phyloP scores from a whole-genome alignment of 2,797 vertebrate species.

The Margarornis squamiger region DNA sequence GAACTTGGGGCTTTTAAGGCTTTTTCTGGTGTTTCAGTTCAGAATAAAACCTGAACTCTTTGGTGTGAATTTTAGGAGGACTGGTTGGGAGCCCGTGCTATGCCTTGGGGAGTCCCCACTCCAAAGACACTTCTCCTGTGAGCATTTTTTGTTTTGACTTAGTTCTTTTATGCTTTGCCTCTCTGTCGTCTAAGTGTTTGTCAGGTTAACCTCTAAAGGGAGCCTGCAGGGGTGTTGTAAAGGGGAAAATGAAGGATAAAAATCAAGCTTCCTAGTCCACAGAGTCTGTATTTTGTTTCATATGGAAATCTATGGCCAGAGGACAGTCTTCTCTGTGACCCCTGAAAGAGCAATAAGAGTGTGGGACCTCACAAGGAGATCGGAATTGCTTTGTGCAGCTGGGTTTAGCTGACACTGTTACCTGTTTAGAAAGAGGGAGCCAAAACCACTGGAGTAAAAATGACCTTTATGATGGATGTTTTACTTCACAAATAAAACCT shows the following conservation, averaged over 20 bases:
- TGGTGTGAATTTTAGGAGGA: not conserved
- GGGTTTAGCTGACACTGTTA: not conserved
- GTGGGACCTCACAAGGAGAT: not conserved
- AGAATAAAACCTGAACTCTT: not conserved
- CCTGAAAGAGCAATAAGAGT: accelerated
- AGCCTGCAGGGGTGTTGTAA: not conserved
- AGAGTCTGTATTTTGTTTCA: not conserved
- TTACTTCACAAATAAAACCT: conserved; percentile 8
- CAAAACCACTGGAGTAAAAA: not conserved
- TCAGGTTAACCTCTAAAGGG: not conserved
- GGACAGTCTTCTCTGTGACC: not conserved
- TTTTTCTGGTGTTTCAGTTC: not conserved
- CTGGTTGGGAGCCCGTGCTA: not conserved
- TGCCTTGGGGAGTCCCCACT: not conserved
- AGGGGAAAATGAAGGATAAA: not conserved
- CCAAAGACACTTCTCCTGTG: not conserved
- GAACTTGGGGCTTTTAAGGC: not conserved
- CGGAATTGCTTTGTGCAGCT: conserved; percentile 13
- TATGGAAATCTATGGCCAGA: not conserved
- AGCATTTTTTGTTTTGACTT: not conserved
- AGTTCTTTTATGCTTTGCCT: not conserved
- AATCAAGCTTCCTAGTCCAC: not conserved
- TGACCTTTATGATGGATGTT: conserved; percentile 39
- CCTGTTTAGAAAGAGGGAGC: not conserved
- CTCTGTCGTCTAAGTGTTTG: not conserved